These are phyloP conservation scores for Beroe ovata DNA, from an alignment of 37 sponge, comb jelly and placozoan genomes.

Conservation along the genomic window DNA sequence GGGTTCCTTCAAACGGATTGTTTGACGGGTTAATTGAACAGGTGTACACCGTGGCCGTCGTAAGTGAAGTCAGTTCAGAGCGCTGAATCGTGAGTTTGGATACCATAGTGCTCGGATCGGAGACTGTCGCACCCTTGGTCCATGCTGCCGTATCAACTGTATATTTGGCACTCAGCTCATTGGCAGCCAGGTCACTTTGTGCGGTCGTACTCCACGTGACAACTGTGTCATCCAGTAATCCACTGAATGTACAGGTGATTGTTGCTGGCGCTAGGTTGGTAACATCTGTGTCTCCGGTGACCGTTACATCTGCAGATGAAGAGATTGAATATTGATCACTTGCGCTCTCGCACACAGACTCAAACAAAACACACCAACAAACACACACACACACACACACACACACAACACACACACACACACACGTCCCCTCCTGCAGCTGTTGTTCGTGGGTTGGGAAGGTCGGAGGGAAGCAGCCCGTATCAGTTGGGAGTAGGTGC, in stretches of 20 bases:
- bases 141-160: background rate
- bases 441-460: slow-evolving; percentile 51
- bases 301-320: background rate
- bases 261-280: background rate
- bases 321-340: too few species aligned
- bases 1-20: background rate
- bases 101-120: background rate
- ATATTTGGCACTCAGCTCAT: too few species aligned
- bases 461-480: slow-evolving; percentile 22
- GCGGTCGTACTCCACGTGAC: background rate
- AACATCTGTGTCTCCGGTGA: background rate
- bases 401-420: too few species aligned
- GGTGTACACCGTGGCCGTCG: background rate
- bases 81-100: background rate
- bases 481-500: slow-evolving; percentile 9
- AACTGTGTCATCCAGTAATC: background rate
- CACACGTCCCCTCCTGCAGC: background rate
- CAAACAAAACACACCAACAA: too few species aligned
- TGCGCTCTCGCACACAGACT: too few species aligned
- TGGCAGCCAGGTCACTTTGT: too few species aligned
- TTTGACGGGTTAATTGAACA: too few species aligned
- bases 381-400: too few species aligned
- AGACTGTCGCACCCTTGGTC: background rate
- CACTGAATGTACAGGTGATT: background rate
- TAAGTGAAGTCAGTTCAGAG: background rate